Evolutionary conservation across 2,888 invertebrate genomes (phyloP).

Genomic region (Nysson spinosus): DNA sequence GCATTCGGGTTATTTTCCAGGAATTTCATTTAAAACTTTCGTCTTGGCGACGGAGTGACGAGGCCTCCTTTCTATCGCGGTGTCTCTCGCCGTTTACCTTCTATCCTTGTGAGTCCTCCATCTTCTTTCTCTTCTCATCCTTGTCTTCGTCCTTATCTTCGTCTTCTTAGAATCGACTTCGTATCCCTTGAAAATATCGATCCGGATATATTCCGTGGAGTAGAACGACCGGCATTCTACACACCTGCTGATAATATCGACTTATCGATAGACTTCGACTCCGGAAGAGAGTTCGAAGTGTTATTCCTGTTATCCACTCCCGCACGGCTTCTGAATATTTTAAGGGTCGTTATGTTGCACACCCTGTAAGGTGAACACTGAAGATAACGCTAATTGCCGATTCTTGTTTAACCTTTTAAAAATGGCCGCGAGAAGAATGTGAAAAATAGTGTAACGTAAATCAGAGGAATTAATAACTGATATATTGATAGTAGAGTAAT

Average conservation of each 20-base stretch:
- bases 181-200: neutral
- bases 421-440: no score
- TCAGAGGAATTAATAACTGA: no score
- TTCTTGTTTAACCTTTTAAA: no score
- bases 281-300: neutral
- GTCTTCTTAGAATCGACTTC: neutral
- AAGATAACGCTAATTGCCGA: no score
- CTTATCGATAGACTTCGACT: neutral
- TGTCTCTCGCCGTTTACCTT: slow-evolving; percentile 7
- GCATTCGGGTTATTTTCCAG: slow-evolving; percentile 61
- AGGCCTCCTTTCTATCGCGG: slow-evolving; percentile 17
- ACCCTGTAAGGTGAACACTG: neutral
- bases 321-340: no score
- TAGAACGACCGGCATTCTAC: neutral
- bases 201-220: neutral
- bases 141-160: neutral
- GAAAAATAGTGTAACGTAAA: no score
- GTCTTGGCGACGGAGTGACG: slow-evolving; percentile 13
- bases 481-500: no score
- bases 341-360: no score
- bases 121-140: neutral
- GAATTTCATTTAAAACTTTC: slow-evolving; percentile 71
- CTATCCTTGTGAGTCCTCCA: neutral
- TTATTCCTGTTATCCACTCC: neutral
- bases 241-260: neutral